A percentile compares a stretch with the other conserved stretches of the same genome.
Evolutionary conservation across 2,113 vertebrate species (phyloP).

Genomic region (Hydrochoerus hydrochaeris): DNA sequence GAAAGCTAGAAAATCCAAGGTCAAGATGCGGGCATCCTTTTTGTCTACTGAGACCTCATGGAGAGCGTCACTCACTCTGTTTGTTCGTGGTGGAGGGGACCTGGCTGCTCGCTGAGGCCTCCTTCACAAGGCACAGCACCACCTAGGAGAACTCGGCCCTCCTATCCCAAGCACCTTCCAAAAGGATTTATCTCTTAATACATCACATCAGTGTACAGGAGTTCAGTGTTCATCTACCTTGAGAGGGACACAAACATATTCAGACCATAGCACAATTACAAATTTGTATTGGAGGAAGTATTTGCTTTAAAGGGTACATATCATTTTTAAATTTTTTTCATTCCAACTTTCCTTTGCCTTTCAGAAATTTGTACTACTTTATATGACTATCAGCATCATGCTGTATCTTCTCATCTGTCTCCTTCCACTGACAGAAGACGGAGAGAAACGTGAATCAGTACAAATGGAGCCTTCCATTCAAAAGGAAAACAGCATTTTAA

Average conservation of each 20-base stretch:
- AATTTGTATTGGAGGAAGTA: background rate
- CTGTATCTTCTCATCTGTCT: background rate
- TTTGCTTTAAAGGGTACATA: background rate
- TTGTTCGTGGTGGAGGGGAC: no score
- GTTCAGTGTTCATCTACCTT: background rate
- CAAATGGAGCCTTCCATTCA: background rate
- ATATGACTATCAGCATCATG: background rate
- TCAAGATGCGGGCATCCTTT: background rate
- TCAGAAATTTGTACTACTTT: background rate
- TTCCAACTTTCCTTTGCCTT: background rate
- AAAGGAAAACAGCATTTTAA: background rate
- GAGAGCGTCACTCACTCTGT: no score
- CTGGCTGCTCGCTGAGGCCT: accelerated
- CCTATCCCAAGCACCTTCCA: background rate
- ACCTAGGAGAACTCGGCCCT: background rate
- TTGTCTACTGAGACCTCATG: background rate
- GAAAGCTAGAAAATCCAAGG: background rate
- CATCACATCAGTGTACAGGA: background rate
- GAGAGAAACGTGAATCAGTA: background rate
- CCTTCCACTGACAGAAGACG: background rate
- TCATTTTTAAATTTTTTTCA: background rate
- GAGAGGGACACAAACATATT: background rate
- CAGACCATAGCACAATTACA: background rate
- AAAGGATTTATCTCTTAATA: background rate
- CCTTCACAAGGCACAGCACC: background rate